These are phyloP conservation scores for Radopholus similis DNA, from an alignment of 1,140 invertebrate species.

Conservation along the genomic window DNA sequence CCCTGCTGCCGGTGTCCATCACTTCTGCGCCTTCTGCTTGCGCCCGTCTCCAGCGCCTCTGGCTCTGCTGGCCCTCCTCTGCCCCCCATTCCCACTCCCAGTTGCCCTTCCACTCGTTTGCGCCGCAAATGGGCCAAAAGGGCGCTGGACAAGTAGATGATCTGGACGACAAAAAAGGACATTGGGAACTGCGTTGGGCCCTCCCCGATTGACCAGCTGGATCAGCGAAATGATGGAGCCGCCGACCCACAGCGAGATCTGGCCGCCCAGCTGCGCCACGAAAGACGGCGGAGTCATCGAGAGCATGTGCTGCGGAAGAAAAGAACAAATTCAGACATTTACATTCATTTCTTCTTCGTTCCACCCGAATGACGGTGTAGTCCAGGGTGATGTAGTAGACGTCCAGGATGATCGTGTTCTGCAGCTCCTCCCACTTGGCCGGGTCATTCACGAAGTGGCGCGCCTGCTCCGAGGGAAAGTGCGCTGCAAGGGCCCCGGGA, in stretches of 20 bases:
- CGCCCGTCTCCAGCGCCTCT: too few relatives aligned
- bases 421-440: slow-evolving; percentile 37
- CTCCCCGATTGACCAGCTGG: too few relatives aligned
- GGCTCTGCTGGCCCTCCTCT: too few relatives aligned
- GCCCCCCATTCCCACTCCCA: too few relatives aligned
- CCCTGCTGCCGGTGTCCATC: too few relatives aligned
- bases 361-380: slow-evolving; percentile 48
- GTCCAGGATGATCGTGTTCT: slow-evolving; percentile 29
- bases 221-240: slow-evolving; percentile 50
- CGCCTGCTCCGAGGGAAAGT: slow-evolving; percentile 36
- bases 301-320: slow-evolving; percentile 17
- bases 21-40: too few relatives aligned
- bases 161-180: too few relatives aligned
- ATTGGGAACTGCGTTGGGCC: too few relatives aligned
- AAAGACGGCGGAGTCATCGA: slow-evolving; percentile 46
- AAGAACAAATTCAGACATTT: neutral
- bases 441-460: slow-evolving; percentile 36
- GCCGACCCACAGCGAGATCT: slow-evolving; percentile 54
- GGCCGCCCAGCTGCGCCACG: slow-evolving; percentile 52
- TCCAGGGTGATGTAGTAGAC: slow-evolving; percentile 46
- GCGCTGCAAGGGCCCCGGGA: too few relatives aligned
- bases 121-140: slow-evolving; percentile 15
- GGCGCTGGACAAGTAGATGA: slow-evolving; percentile 31
- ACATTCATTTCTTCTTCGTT: neutral
- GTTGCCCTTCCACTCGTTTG: neutral